Percentiles rank a stretch among this genome's conserved stretches.
phyloP scores from a whole-genome alignment of 2,113 vertebrate genomes.

The Tamias sibiricus region DNA sequence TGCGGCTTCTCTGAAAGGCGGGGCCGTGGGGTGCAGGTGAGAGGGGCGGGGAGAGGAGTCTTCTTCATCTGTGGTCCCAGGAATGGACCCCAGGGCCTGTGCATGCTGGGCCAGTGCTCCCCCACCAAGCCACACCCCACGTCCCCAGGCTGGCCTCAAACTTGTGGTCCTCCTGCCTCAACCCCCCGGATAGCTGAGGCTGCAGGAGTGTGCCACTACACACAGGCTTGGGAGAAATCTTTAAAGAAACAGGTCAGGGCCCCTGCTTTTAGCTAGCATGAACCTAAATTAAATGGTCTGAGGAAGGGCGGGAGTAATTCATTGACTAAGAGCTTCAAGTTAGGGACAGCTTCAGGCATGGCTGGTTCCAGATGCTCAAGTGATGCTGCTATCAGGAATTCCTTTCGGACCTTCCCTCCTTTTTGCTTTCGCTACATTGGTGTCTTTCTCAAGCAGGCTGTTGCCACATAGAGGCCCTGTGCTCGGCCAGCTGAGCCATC shows the following conservation, averaged over 20 bases:
- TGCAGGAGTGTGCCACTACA: too few relatives aligned
- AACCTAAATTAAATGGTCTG: not conserved
- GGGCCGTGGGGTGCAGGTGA: not conserved
- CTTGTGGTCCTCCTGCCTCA: too few relatives aligned
- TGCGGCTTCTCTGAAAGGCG: not conserved
- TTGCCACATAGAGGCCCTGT: not conserved
- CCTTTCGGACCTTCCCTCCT: too few relatives aligned
- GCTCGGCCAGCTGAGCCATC: not conserved
- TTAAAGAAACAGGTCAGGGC: not conserved
- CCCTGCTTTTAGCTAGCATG: not conserved
- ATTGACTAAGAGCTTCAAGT: not conserved
- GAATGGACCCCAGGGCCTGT: too few relatives aligned
- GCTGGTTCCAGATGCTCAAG: not conserved
- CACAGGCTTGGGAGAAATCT: not conserved
- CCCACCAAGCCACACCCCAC: too few relatives aligned
- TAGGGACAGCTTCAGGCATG: not conserved
- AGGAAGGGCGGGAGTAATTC: not conserved
- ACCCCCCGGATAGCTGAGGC: too few relatives aligned
- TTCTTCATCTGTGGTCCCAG: too few relatives aligned
- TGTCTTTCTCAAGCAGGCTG: not conserved
- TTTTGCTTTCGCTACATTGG: not conserved
- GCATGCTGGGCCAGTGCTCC: too few relatives aligned
- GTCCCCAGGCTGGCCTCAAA: too few relatives aligned
- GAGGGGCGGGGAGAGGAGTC: too few relatives aligned
- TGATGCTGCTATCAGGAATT: not conserved